A percentile compares a stretch with the other conserved stretches of the same genome.
Conservation (phyloP, 1,140 invertebrate species). For the Cepaea nemoralis region DNA sequence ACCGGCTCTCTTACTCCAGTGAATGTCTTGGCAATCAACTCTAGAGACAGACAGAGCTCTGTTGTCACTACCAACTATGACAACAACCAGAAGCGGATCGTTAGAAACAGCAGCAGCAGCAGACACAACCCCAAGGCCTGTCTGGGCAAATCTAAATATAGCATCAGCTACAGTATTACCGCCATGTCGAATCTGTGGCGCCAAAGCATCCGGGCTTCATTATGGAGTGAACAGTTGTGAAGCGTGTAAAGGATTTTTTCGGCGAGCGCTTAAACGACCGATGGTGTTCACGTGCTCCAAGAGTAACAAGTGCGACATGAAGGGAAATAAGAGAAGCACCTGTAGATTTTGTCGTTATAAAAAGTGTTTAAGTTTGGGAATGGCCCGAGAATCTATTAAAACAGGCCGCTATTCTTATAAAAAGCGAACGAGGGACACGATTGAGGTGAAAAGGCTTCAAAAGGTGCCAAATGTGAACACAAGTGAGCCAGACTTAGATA, state of each 20-base stretch:
- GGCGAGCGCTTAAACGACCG: slow-evolving; percentile 53
- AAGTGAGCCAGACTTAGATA: background rate
- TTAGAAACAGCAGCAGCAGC: too few species aligned
- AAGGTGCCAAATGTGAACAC: background rate
- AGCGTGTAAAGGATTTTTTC: slow-evolving; percentile 72
- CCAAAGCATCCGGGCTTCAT: slow-evolving; percentile 72
- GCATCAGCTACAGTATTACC: slow-evolving; percentile 43
- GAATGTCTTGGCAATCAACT: too few species aligned
- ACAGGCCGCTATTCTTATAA: slow-evolving; percentile 59
- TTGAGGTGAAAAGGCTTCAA: slow-evolving; percentile 56
- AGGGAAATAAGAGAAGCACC: slow-evolving; percentile 47
- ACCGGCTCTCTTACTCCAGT: too few species aligned
- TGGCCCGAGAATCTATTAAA: slow-evolving; percentile 61
- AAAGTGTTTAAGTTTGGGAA: slow-evolving; percentile 58
- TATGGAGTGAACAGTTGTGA: slow-evolving; percentile 74
- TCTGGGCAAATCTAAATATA: background rate
- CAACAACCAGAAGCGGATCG: too few species aligned
- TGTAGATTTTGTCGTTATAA: slow-evolving; percentile 58
- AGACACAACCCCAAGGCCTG: too few species aligned
- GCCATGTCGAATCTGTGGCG: slow-evolving; percentile 73
- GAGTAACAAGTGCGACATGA: slow-evolving; percentile 48
- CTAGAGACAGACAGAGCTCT: too few species aligned
- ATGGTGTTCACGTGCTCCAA: slow-evolving; percentile 13
- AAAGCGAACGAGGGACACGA: slow-evolving; percentile 56
- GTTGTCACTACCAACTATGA: too few species aligned